Base-by-base conservation (phyloP, 2,113 vertebrate species). In the Illadopsis cleaveri region DNA sequence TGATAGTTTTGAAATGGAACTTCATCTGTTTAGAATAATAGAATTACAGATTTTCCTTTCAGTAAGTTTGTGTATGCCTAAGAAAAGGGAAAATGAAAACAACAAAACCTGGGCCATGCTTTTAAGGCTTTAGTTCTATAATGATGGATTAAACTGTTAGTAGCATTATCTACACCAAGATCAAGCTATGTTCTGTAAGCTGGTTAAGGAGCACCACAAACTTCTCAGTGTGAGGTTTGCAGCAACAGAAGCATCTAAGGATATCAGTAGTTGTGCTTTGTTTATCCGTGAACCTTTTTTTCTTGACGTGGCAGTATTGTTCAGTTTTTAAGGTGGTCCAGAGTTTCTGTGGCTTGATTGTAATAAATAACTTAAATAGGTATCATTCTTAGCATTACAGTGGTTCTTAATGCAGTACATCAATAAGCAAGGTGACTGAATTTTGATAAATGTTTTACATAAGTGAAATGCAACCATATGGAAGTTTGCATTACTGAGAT, bases 201-300 rank as follows among this genome's bases (percentile, higher is more conserved):
- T 82, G 9, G 64, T 96, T 87, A 62, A 82, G 72, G 50, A 90
- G 58, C 53, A 94, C n/a, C 76, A 91, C 42, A 94, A 53, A 82
- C 14, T 47, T 93, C 87, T 91, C 85, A 33, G 10, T 65, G 61
- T 87, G 57, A 68, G 12, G 10, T 77, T 72, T 86, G 37, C 42
- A 82, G n/a, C 57, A 94, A 86, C 78, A 72, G n/a, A 90, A 66
- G 23, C 70, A 82, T 94, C 73, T 93, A 56, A 94, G 51, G 86
- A 90, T 69, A 71, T 45, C 20, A 6, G 12, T 58, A 70, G 48
- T 90, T 86, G 23, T 3, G 42, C 40, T 40, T 40, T 13, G 12
- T 12, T 60, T 82, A 91, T 65, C 54, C 64, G 7, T 66, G 5
- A 48, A 58, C 20, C 2, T 54, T 16, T 78, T 71, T 94, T 90